phyloP scores from a whole-genome alignment of 2,113 vertebrate genomes.

The Microcebus griseorufus region DNA sequence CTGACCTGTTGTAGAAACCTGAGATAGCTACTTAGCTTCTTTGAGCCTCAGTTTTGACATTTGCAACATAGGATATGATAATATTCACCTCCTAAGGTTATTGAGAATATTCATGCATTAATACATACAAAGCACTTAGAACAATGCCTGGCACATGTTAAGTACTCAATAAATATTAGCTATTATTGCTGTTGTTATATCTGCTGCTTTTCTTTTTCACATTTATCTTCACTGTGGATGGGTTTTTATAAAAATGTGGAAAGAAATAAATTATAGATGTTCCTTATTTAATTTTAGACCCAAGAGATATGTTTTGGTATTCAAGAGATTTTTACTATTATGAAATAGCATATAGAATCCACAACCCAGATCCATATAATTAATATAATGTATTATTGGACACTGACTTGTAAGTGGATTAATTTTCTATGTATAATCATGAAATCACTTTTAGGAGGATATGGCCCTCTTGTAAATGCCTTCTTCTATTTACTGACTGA shows the following conservation, averaged over 20 bases:
- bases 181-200: neutral
- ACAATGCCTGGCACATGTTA: neutral
- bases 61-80: neutral
- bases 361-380: neutral
- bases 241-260: neutral
- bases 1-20: neutral
- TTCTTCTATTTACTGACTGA: neutral
- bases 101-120: neutral
- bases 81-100: neutral
- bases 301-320: neutral
- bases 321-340: neutral
- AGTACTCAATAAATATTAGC: neutral
- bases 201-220: neutral
- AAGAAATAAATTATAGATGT: neutral
- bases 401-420: neutral
- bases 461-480: neutral
- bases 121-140: neutral
- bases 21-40: neutral
- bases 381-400: neutral
- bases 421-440: neutral
- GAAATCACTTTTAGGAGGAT: neutral
- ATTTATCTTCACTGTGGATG: neutral
- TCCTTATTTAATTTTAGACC: neutral
- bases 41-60: neutral
- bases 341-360: neutral